Conservation (phyloP, 2,888 invertebrate species). For the Epinotia demarniana region DNA sequence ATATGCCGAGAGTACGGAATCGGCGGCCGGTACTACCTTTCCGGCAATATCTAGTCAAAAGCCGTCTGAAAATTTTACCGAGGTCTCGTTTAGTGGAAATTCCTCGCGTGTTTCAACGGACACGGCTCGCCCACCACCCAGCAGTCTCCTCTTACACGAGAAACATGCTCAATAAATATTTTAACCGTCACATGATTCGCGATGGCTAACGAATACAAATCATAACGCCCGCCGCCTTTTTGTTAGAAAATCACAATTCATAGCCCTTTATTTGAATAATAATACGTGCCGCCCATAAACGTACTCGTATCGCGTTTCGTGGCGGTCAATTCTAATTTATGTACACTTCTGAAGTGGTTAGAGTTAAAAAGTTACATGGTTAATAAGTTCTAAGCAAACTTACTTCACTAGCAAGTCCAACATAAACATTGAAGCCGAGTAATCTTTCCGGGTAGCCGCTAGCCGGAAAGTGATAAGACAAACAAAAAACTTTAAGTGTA, state of each 20-base stretch:
- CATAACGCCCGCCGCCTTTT: conserved; percentile 39
- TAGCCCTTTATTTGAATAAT: conserved; percentile 46
- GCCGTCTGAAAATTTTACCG: conserved; percentile 59
- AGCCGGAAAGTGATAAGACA: conserved; percentile 53
- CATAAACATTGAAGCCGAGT: conserved; percentile 46
- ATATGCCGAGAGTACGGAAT: conserved; percentile 17
- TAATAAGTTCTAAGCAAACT: conserved; percentile 34
- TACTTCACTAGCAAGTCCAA: conserved; percentile 33
- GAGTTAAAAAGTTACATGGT: conserved; percentile 12
- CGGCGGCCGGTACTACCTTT: not conserved
- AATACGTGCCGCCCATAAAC: conserved; percentile 38
- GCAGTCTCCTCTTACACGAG: conserved; percentile 62
- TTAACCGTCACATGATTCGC: conserved; percentile 42
- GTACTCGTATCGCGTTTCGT: conserved; percentile 37
- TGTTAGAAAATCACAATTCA: conserved; percentile 43
- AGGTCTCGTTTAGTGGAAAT: conserved; percentile 70
- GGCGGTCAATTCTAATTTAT: conserved; percentile 33
- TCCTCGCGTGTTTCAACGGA: conserved; percentile 62
- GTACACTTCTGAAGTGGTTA: conserved; percentile 32
- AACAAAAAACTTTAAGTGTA: conserved; percentile 50
- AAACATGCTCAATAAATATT: conserved; percentile 66
- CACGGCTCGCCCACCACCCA: conserved; percentile 58
- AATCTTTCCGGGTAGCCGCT: conserved; percentile 46
- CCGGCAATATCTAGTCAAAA: conserved; percentile 49
- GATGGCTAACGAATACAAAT: conserved; percentile 45